Base-by-base conservation (phyloP, 2,797 vertebrate genomes). In the Spondyliosoma cantharus region DNA sequence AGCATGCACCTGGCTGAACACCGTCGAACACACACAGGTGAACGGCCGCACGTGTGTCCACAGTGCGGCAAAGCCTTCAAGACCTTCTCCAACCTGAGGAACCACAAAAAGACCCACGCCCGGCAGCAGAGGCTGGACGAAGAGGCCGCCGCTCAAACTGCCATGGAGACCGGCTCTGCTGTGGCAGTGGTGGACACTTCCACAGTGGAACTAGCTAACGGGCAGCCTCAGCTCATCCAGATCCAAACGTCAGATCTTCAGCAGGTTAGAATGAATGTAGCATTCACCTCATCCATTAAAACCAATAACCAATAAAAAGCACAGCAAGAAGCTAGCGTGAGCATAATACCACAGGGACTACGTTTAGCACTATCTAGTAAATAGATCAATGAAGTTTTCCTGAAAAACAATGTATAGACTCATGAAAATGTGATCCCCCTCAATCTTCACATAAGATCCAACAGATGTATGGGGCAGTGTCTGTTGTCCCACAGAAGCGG, bases 51-150 rank as follows among this genome's bases (percentile, higher is more conserved):
- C 13, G 69, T 61, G 0, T 96, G 95, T 19, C 80, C 81, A 0
- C 86, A 91, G 63, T 96, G 96, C 0, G 92, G 93, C 69, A 96
- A 96, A 86, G 92, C 94, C 72, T 96, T 96, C 85, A 95, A 95
- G 90, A 96, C 95, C 15, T 92, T 96, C 77, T 96, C 96, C 52
- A 96, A 96, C 87, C 92, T 96, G 63, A 94, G 95, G 81, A 96
- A 94, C 91, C 96, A 96, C 76, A 94, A 94, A 20, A 96, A 95
- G 90, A 95, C 92, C 2, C 96, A 96, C 68, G 69, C 62, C 24
- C 87, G 94, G 71, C 93, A 93, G 70, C 92, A 93, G 85, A 89
- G 73, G 77, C 71, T 80, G 27, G 92, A 92, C 0, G 80, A 92
- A 61, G 89, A 86, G 73, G 89, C 87, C 0, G 83, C 87, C 0